Evolutionary conservation across 2,888 invertebrate species (phyloP).

Genomic region (Brenthis daphne): DNA sequence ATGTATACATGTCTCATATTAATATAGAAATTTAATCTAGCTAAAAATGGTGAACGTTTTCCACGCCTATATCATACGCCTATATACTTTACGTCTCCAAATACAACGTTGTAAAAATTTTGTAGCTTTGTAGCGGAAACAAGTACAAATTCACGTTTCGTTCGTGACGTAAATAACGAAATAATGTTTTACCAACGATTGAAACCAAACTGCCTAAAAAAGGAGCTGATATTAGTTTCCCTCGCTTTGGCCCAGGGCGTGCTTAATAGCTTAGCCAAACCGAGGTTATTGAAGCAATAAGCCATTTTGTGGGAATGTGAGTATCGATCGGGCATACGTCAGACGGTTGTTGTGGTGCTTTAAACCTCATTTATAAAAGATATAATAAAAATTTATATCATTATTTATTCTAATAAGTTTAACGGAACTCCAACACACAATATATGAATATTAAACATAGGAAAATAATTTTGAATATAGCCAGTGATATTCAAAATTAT

Average conservation of each 20-base stretch:
- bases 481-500: too few relatives aligned
- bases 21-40: too few relatives aligned
- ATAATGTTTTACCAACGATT: slow-evolving; percentile 26
- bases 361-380: background rate
- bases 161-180: slow-evolving; percentile 10
- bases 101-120: background rate
- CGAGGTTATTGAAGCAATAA: slow-evolving; percentile 36
- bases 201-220: slow-evolving; percentile 31
- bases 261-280: slow-evolving; percentile 35
- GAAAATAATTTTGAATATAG: too few relatives aligned
- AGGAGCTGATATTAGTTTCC: slow-evolving; percentile 28
- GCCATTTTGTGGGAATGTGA: slow-evolving; percentile 34
- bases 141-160: background rate
- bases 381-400: too few relatives aligned
- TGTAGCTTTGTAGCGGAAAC: background rate
- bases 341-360: slow-evolving; percentile 5
- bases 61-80: too few relatives aligned
- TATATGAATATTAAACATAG: too few relatives aligned
- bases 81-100: too few relatives aligned
- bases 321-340: slow-evolving; percentile 32
- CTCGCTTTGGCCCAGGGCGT: slow-evolving; percentile 22
- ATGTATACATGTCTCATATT: too few relatives aligned
- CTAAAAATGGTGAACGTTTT: too few relatives aligned
- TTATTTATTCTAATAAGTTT: too few relatives aligned
- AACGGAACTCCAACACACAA: too few relatives aligned